These are phyloP conservation scores for Pteronura brasiliensis DNA, from an alignment of 2,113 vertebrate species.

Conservation along the genomic window DNA sequence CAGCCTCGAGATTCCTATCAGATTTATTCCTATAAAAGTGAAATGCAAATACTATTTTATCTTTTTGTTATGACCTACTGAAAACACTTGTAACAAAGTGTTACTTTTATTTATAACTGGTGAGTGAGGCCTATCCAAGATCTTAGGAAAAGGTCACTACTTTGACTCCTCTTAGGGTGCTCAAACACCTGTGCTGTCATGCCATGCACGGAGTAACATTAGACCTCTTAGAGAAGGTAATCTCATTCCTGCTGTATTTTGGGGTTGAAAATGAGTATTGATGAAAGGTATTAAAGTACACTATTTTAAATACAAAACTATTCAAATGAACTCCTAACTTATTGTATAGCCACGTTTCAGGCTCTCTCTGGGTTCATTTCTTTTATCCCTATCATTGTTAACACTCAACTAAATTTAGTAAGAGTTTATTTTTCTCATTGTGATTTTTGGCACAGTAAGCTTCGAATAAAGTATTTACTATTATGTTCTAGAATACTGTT, in stretches of 20 bases:
- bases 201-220: neutral
- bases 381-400: neutral
- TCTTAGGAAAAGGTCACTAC: neutral
- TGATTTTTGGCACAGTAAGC: neutral
- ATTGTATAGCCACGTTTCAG: neutral
- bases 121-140: neutral
- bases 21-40: neutral
- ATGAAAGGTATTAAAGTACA: constrained; percentile 7
- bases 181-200: neutral
- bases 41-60: neutral
- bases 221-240: neutral
- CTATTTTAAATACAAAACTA: neutral
- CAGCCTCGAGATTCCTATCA: neutral
- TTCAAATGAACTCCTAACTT: neutral
- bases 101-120: constrained; percentile 26
- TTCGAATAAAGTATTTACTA: constrained; percentile 6
- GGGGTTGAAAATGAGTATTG: neutral
- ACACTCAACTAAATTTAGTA: neutral
- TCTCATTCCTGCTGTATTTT: neutral
- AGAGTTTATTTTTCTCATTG: constrained; percentile 18
- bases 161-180: neutral
- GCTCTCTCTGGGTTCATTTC: neutral
- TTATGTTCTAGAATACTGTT: constrained; percentile 32
- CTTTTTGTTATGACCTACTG: constrained; percentile 34
- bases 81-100: neutral